Evolutionary conservation across 1,140 invertebrate genomes (phyloP).

Genomic region (Lycorma delicatula): DNA sequence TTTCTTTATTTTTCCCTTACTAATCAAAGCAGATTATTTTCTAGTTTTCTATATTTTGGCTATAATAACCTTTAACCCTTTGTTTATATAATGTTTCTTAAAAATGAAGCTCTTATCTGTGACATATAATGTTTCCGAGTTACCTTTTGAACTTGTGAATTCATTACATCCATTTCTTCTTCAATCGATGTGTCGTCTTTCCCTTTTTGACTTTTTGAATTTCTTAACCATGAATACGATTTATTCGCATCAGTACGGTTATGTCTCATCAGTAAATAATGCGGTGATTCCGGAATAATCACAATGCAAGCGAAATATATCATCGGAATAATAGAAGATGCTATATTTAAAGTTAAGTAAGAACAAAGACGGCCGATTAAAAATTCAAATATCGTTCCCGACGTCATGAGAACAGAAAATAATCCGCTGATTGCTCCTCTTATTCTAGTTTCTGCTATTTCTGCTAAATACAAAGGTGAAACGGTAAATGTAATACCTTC

Average conservation of each 20-base stretch:
- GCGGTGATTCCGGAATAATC: slow-evolving; percentile 70
- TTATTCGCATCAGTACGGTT: slow-evolving; percentile 48
- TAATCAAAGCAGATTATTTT: too few species aligned
- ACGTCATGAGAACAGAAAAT: slow-evolving; percentile 63
- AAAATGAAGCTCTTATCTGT: too few species aligned
- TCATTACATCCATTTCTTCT: neutral
- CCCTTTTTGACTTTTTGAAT: slow-evolving; percentile 3
- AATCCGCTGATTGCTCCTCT: slow-evolving; percentile 60
- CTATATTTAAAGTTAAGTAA: slow-evolving; percentile 55
- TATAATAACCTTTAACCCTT: too few species aligned
- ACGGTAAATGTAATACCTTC: slow-evolving; percentile 43
- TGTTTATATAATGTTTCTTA: too few species aligned
- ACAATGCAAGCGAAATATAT: slow-evolving; percentile 53
- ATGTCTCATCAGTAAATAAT: slow-evolving; percentile 53
- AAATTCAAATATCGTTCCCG: slow-evolving; percentile 70
- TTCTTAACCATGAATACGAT: slow-evolving; percentile 39
- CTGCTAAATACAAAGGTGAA: slow-evolving; percentile 48
- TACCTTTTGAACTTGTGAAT: neutral
- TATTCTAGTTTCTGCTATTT: slow-evolving; percentile 42
- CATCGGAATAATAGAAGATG: slow-evolving; percentile 48
- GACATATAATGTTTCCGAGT: too few species aligned
- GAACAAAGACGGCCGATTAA: slow-evolving; percentile 58
- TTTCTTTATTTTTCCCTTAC: too few species aligned
- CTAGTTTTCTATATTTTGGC: too few species aligned
- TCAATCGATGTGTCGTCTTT: neutral